phyloP scores from a whole-genome alignment of 2,797 vertebrate genomes.

The Sebastes miniatus region DNA sequence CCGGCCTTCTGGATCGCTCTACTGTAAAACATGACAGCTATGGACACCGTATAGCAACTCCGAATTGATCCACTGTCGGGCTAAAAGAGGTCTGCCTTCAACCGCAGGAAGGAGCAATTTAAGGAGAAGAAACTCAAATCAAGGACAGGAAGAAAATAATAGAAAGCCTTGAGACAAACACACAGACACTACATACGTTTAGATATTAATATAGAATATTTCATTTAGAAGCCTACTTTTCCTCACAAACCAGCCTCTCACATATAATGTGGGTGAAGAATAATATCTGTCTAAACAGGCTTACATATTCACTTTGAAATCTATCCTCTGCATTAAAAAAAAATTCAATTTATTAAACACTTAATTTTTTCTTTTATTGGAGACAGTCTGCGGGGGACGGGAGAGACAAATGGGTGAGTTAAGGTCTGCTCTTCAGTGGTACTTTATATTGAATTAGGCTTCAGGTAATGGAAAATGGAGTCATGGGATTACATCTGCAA shows the following conservation, averaged over 20 bases:
- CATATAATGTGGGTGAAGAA: neutral
- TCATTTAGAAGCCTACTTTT: too few species aligned
- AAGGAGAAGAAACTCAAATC: constrained; percentile 8
- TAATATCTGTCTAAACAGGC: neutral
- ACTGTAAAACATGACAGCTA: constrained; percentile 68
- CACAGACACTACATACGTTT: neutral
- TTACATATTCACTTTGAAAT: neutral
- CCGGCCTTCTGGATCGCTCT: constrained; percentile 27
- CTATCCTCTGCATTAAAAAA: neutral
- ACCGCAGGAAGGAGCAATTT: constrained; percentile 13
- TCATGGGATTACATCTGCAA: neutral
- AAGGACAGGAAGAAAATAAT: neutral
- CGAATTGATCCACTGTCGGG: constrained; percentile 38
- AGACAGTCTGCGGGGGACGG: neutral
- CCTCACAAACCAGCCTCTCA: neutral
- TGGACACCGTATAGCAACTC: constrained; percentile 10
- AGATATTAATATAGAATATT: neutral
- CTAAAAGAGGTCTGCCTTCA: constrained; percentile 8
- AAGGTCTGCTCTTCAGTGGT: constrained; percentile 5
- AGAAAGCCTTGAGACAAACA: neutral
- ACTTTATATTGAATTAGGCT: constrained; percentile 17
- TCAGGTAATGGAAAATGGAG: constrained; percentile 12
- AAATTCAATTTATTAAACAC: neutral
- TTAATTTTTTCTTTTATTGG: neutral
- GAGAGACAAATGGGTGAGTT: neutral